Base-by-base conservation (phyloP, 2,888 invertebrate genomes). In the Macrosoma leucophasiata region DNA sequence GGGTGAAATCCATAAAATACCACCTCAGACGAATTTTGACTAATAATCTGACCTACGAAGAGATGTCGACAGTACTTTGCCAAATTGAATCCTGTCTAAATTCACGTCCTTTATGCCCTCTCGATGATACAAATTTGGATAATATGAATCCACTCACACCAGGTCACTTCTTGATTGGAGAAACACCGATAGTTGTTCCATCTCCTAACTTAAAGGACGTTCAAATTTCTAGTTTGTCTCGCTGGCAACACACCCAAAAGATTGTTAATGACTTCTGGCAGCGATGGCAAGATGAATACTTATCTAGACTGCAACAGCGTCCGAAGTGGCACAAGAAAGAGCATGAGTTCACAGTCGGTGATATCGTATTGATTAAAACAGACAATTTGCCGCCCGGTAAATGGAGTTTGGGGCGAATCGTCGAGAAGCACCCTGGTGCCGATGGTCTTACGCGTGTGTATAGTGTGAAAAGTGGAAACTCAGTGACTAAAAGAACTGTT, bases 291-390 rank as follows among this genome's bases (percentile, higher is more conserved):
- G 14, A 26, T 4, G 49, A 51, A 39, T 52, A 54, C 13, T 20
- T 54, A 4, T 33, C 41, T 6, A 20, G 39, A 10, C 36, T 47
- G 1, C 45, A 52, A 24, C 37, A 44, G 22, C 22, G 46, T 13
- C 31, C 37, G 4, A 52, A 38, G 24, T 52, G 48, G 49, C 23
- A 35, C 3, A 47, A 33, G 21, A 13, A 28, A 13, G 18, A 15
- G 3, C 19, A 29, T 3, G 50, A 56, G 14, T 32, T 48, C 12
- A 23, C 43, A 2, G 17, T 46, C 5, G 48, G 50, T 8, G 41
- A 56, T 14, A 39, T 56, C 7, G 52, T 56, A 4, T 23, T 53
- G 13, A 36, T 54, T 2, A 53, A 50, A 27, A 8, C 11, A 7
- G 22, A 23, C 10, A 23, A 12, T 13, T n/a, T n/a, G n/a, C 9